Conservation (phyloP, 2,797 vertebrate genomes). For the Lagorchestes hirsutus region DNA sequence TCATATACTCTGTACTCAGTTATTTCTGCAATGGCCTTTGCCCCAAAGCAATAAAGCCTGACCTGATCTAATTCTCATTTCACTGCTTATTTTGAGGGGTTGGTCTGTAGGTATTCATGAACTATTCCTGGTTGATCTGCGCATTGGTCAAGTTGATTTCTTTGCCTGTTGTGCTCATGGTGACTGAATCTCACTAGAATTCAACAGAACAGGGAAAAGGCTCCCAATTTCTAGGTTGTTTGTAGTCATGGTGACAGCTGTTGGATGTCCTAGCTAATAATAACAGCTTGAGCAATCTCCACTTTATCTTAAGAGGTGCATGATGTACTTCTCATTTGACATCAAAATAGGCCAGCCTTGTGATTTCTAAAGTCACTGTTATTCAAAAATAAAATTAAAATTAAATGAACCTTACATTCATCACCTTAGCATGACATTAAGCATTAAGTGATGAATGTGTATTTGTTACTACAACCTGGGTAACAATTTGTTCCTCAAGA, state of each 20-base stretch:
- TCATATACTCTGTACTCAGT: not conserved
- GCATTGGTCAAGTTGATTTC: slow-evolving; percentile 6
- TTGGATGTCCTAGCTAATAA: slow-evolving; percentile 22
- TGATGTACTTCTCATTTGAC: slow-evolving; percentile 33
- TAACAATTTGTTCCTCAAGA: not conserved
- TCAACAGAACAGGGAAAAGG: slow-evolving; percentile 7
- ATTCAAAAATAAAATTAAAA: slow-evolving; percentile 43
- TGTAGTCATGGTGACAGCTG: slow-evolving; percentile 28
- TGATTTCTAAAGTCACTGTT: slow-evolving; percentile 38
- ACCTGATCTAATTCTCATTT: slow-evolving; percentile 28
- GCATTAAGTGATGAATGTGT: not conserved
- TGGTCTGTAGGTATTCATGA: not conserved
- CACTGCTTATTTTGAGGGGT: slow-evolving; percentile 17
- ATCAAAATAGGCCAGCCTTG: not conserved
- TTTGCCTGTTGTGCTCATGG: slow-evolving; percentile 1
- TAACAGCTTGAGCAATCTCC: slow-evolving; percentile 24
- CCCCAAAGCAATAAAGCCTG: slow-evolving; percentile 28
- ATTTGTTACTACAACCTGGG: not conserved
- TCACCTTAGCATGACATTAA: not conserved
- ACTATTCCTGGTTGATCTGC: slow-evolving; percentile 2
- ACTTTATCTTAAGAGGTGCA: slow-evolving; percentile 34
- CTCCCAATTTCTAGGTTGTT: not conserved
- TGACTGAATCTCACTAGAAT: not conserved
- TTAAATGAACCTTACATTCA: slow-evolving; percentile 19
- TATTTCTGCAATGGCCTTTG: slow-evolving; percentile 9